A percentile compares a stretch with the other conserved stretches of the same genome.
Conservation (phyloP, 2,797 vertebrate species). For the Setipinna tenuifilis region DNA sequence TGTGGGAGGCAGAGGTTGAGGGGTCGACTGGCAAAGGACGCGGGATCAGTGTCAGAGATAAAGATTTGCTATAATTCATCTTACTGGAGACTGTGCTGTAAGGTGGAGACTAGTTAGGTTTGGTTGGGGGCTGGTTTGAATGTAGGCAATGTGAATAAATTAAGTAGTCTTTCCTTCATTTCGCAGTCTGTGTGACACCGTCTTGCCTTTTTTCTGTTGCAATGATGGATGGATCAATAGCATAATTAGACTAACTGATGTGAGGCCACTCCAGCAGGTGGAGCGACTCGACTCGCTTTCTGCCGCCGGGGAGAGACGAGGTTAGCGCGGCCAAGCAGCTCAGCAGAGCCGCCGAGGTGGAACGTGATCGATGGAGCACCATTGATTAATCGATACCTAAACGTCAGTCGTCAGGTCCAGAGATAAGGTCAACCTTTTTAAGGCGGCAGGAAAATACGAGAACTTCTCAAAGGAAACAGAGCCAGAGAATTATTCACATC, state of each 20-base stretch:
- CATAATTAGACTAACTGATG: constrained; percentile 5
- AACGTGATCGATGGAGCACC: constrained; percentile 41
- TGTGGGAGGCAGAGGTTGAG: neutral
- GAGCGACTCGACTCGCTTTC: neutral
- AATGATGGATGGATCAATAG: neutral
- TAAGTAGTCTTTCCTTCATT: neutral
- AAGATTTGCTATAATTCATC: neutral
- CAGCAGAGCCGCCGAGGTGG: constrained; percentile 26
- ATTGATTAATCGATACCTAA: constrained; percentile 50
- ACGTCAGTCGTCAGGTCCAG: constrained; percentile 34
- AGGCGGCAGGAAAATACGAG: constrained; percentile 30
- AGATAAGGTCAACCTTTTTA: constrained; percentile 43
- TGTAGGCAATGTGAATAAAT: neutral
- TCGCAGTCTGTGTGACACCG: neutral
- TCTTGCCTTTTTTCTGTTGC: neutral
- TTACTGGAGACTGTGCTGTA: neutral
- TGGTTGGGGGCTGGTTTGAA: neutral
- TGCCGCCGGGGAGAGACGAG: neutral
- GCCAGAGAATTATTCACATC: constrained; percentile 36
- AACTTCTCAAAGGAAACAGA: constrained; percentile 36
- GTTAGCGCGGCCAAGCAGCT: neutral
- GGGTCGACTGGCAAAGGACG: neutral
- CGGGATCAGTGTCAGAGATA: neutral
- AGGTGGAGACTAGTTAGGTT: neutral
- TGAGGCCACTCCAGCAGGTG: neutral